These are phyloP conservation scores for Anoplophora glabripennis DNA, from an alignment of 1,140 invertebrate species.

Conservation along the genomic window DNA sequence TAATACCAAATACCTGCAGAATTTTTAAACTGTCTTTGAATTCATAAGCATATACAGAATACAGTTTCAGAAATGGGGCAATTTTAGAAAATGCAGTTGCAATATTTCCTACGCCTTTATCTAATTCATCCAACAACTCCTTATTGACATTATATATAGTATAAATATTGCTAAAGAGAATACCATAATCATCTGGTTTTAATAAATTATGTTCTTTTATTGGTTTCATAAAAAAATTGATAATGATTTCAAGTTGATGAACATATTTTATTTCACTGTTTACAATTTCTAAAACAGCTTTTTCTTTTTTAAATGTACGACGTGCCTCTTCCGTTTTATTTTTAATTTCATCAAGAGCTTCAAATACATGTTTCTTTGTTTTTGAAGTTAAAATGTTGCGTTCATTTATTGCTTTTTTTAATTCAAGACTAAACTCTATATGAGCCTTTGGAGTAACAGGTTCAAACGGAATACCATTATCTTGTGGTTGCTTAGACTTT, in stretches of 20 bases:
- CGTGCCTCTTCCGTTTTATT: slow-evolving; percentile 49
- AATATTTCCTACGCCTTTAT: slow-evolving; percentile 59
- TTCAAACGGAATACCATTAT: slow-evolving; percentile 8
- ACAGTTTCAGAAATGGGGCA: slow-evolving; percentile 75
- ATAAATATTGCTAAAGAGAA: slow-evolving; percentile 69
- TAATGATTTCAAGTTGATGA: slow-evolving; percentile 64
- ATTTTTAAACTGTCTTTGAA: slow-evolving; percentile 61
- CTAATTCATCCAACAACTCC: slow-evolving; percentile 63
- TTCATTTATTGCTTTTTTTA: slow-evolving; percentile 59
- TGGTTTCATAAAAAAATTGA: slow-evolving; percentile 68
- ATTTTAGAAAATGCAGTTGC: slow-evolving; percentile 66
- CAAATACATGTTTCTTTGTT: slow-evolving; percentile 58
- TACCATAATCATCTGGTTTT: slow-evolving; percentile 49
- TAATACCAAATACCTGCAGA: slow-evolving; percentile 50
- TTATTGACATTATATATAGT: slow-evolving; percentile 71
- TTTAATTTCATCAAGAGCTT: slow-evolving; percentile 52
- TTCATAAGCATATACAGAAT: slow-evolving; percentile 74
- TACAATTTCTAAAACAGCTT: slow-evolving; percentile 65
- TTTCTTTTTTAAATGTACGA: slow-evolving; percentile 51
- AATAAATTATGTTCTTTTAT: slow-evolving; percentile 59
- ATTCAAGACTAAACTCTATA: slow-evolving; percentile 57
- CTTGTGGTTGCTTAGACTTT: background rate
- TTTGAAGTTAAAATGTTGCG: slow-evolving; percentile 62
- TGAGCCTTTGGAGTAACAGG: slow-evolving; percentile 49
- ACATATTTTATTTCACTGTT: slow-evolving; percentile 71